Percentiles rank a stretch among this genome's conserved stretches.
Evolutionary conservation across 53 echinoderm and acorn worm genomes (phyloP).

Genomic region (Apostichopus leukothele): DNA sequence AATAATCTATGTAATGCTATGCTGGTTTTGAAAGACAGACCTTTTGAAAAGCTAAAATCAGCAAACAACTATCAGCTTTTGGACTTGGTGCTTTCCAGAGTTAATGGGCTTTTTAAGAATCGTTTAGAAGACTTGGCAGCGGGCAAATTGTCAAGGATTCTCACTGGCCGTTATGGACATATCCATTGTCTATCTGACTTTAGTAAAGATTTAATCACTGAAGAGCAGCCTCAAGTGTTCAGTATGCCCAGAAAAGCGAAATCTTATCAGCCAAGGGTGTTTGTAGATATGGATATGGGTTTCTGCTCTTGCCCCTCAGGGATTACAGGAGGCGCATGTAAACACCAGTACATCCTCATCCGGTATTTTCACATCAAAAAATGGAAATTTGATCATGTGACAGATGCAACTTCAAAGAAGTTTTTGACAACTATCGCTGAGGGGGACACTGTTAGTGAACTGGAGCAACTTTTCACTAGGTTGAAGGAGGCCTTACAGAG

Average conservation of each 20-base stretch:
- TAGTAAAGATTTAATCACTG: conserved; percentile 39
- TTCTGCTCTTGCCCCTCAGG: conserved; percentile 63
- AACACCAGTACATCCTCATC: conserved; percentile 68
- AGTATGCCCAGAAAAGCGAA: conserved; percentile 50
- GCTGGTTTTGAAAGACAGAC: conserved; percentile 62
- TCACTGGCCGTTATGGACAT: conserved; percentile 46
- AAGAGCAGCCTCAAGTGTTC: conserved; percentile 47
- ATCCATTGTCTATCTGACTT: background rate
- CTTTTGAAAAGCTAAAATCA: conserved; percentile 50
- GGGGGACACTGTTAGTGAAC: conserved; percentile 52
- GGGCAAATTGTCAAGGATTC: conserved; percentile 50
- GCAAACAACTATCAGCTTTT: conserved; percentile 59
- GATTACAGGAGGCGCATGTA: conserved; percentile 56
- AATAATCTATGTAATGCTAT: conserved; percentile 59
- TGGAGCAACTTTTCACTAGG: conserved; percentile 48
- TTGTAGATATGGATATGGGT: conserved; percentile 64
- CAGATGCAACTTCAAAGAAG: conserved; percentile 42
- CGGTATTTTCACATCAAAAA: conserved; percentile 54
- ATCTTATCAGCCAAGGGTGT: background rate
- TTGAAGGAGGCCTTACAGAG: conserved; percentile 46
- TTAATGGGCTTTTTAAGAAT: conserved; percentile 55
- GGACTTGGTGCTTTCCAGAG: conserved; percentile 57
- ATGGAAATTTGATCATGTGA: conserved; percentile 56
- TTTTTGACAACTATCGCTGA: conserved; percentile 38
- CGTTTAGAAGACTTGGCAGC: conserved; percentile 62